Conservation (phyloP, 2,797 vertebrate genomes). For the Liasis olivaceus region DNA sequence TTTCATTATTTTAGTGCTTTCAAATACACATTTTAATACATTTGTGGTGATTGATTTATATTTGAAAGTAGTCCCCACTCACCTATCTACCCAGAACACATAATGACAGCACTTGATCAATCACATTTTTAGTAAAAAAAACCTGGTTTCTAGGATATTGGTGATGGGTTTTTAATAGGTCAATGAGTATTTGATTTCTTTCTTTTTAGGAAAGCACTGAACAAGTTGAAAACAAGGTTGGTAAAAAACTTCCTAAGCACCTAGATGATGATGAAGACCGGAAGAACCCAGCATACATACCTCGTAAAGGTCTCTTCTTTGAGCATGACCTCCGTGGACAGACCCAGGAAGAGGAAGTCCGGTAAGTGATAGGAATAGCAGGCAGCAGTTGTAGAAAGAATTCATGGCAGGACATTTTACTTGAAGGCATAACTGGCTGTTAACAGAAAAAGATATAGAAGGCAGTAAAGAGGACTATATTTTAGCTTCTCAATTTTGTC, state of each 20-base stretch:
- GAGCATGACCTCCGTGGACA: slow-evolving; percentile 96
- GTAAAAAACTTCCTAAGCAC: slow-evolving; percentile 85
- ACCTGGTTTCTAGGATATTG: background rate
- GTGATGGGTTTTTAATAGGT: background rate
- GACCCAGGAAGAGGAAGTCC: slow-evolving; percentile 91
- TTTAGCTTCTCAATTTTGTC: background rate
- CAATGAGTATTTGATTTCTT: background rate
- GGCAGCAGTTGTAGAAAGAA: background rate
- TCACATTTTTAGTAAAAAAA: background rate
- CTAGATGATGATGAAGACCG: slow-evolving; percentile 94
- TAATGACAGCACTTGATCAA: background rate
- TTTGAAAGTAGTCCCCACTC: background rate
- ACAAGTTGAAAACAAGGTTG: slow-evolving; percentile 86
- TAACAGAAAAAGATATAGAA: slow-evolving; percentile 27
- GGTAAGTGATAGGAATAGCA: slow-evolving; percentile 64
- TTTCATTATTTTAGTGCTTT: background rate
- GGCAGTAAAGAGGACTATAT: background rate
- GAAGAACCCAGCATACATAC: slow-evolving; percentile 97
- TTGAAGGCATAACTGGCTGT: background rate
- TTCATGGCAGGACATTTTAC: background rate
- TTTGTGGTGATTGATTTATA: background rate
- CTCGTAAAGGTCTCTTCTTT: slow-evolving; percentile 95
- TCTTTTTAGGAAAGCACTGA: slow-evolving; percentile 90
- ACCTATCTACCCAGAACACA: background rate
- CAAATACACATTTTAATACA: background rate